Evolutionary conservation across 2,113 vertebrate species (phyloP).

Genomic region (Plecturocebus donacophilus): DNA sequence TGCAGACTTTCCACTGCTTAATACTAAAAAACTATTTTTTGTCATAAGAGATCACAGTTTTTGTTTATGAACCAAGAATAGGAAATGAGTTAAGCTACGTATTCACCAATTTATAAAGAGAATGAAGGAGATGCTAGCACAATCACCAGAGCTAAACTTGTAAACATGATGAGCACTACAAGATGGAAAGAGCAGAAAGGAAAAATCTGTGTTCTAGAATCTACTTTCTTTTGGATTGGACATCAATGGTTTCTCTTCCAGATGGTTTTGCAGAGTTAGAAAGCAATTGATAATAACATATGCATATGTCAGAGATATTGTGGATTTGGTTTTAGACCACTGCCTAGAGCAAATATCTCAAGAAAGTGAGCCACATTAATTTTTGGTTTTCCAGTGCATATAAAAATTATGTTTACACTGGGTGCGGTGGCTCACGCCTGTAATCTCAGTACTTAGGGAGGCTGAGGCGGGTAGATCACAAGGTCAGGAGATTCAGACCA

Average conservation of each 20-base stretch:
- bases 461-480: no score
- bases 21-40: slow-evolving; percentile 31
- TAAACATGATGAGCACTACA: not conserved
- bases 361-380: not conserved
- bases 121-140: not conserved
- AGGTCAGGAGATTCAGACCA: no score
- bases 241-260: not conserved
- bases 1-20: not conserved
- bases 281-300: not conserved
- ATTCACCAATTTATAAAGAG: not conserved
- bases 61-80: slow-evolving; percentile 35
- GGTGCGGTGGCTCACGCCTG: no score
- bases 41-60: slow-evolving; percentile 36
- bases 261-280: not conserved
- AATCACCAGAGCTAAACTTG: not conserved
- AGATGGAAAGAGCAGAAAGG: not conserved
- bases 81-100: not conserved
- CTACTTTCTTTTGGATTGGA: not conserved
- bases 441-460: no score
- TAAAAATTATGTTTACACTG: not conserved
- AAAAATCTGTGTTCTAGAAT: slow-evolving; percentile 1
- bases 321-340: not conserved
- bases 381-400: not conserved
- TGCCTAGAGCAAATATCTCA: not conserved
- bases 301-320: not conserved